Percentiles rank a stretch among this genome's conserved stretches.
These are phyloP conservation scores for Florisuga fusca DNA, from an alignment of 2,797 vertebrate genomes.

Conservation along the genomic window DNA sequence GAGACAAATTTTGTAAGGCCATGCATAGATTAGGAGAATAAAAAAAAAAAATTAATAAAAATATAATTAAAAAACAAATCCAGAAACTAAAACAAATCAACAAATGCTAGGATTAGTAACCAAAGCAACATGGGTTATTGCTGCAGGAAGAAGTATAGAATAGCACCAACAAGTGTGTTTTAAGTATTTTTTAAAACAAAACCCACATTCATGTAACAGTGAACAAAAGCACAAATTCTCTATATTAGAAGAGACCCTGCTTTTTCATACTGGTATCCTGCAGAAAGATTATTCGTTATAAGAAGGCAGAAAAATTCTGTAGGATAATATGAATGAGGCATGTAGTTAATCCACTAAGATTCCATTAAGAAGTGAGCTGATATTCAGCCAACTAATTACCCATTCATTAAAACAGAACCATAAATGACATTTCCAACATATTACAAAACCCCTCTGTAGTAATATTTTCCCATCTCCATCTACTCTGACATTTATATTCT, in stretches of 20 bases:
- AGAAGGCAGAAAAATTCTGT: conserved; percentile 23
- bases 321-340: conserved; percentile 55
- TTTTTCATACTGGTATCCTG: not conserved
- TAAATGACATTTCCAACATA: conserved; percentile 69
- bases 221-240: not conserved
- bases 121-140: not conserved
- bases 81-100: accelerated
- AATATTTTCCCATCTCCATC: conserved; percentile 69
- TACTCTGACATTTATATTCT: conserved; percentile 73
- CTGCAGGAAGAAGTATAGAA: not conserved
- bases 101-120: not conserved
- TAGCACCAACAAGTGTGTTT: not conserved
- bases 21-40: not conserved
- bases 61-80: not conserved
- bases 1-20: not conserved
- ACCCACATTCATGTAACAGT: not conserved
- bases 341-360: conserved; percentile 65
- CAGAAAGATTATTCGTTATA: conserved; percentile 17
- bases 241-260: not conserved
- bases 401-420: conserved; percentile 72
- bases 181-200: not conserved
- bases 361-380: conserved; percentile 55
- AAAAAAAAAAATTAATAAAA: not conserved
- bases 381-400: conserved; percentile 67
- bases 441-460: conserved; percentile 46